Conservation (phyloP, 2,113 vertebrate species). For the Pluvianellus socialis region DNA sequence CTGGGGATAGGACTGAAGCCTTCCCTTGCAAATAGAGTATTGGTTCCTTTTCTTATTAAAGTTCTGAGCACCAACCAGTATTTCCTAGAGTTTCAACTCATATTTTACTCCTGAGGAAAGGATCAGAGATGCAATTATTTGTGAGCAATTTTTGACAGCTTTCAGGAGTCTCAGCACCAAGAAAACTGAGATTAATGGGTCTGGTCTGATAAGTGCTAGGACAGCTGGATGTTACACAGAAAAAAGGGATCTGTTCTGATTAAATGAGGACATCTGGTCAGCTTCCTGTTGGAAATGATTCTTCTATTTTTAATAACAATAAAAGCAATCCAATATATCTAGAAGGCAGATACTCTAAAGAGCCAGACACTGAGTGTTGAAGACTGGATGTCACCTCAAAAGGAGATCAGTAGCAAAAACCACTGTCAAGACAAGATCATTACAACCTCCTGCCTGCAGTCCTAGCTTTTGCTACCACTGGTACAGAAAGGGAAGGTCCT, state of each 20-base stretch:
- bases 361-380: not conserved
- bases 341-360: not conserved
- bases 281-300: not conserved
- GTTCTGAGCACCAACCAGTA: not conserved
- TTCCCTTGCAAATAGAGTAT: not conserved
- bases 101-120: not conserved
- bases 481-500: not conserved
- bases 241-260: not conserved
- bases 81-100: not conserved
- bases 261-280: slow-evolving; percentile 3
- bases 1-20: not conserved
- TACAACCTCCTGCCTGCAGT: not conserved
- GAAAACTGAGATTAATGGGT: not conserved
- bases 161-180: not conserved
- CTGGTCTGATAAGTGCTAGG: not conserved
- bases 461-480: not conserved
- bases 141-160: not conserved
- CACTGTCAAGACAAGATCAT: not conserved
- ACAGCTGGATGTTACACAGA: not conserved
- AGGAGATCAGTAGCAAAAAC: not conserved
- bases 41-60: not conserved
- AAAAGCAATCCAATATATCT: not conserved
- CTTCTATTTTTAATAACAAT: slow-evolving; percentile 2
- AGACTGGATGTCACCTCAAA: not conserved
- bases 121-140: not conserved